A percentile compares a stretch with the other conserved stretches of the same genome.
These are phyloP conservation scores for Cheilosia variabilis DNA, from an alignment of 2,888 invertebrate species.

Conservation along the genomic window DNA sequence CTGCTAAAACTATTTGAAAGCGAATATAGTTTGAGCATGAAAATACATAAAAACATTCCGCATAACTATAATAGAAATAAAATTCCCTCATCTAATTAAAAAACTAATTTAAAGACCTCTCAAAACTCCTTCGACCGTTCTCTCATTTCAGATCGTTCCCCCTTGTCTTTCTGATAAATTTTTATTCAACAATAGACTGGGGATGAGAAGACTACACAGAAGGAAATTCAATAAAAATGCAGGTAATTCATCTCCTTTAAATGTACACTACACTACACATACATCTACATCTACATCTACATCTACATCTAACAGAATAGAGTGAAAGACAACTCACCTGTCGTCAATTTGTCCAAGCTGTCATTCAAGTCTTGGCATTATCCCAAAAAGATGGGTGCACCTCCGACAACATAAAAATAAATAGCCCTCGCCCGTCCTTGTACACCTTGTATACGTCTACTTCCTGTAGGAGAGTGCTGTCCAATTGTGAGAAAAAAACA, in stretches of 20 bases:
- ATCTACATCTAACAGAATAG: neutral
- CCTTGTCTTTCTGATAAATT: conserved; percentile 79
- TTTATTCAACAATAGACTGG: conserved; percentile 81
- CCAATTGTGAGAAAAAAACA: conserved; percentile 25
- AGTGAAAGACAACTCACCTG: neutral
- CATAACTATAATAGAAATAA: neutral
- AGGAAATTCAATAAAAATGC: conserved; percentile 83
- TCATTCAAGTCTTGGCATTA: conserved; percentile 23
- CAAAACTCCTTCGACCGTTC: conserved; percentile 18
- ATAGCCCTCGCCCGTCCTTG: conserved; percentile 10
- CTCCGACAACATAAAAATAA: conserved; percentile 27
- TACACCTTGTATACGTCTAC: neutral
- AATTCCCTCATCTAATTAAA: neutral
- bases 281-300: neutral
- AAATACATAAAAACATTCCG: no score
- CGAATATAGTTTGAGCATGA: no score
- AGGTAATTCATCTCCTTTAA: conserved; percentile 78
- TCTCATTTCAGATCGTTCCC: conserved; percentile 78
- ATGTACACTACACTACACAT: neutral
- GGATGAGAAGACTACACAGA: conserved; percentile 83
- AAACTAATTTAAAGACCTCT: neutral
- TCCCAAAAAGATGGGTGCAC: neutral
- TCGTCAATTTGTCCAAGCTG: conserved; percentile 21
- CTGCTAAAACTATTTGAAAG: no score
- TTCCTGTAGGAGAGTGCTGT: neutral